Evolutionary conservation across 2,888 invertebrate species (phyloP).

Genomic region (Nebria salina): DNA sequence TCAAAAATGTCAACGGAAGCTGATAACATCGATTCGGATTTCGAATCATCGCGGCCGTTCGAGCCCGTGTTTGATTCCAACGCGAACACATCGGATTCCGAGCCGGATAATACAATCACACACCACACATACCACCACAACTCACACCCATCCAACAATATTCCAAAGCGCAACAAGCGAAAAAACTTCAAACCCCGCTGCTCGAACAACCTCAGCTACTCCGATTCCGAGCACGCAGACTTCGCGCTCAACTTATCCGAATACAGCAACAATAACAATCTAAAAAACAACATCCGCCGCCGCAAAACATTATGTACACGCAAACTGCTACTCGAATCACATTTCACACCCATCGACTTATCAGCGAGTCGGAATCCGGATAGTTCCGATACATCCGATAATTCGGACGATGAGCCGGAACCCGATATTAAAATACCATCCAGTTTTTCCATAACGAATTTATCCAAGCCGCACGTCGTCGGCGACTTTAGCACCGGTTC

Average conservation of each 20-base stretch:
- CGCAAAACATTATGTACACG: conserved; percentile 52
- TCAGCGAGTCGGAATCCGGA: conserved; percentile 55
- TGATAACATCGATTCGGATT: conserved; percentile 54
- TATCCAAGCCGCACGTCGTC: conserved; percentile 60
- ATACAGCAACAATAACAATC: conserved; percentile 57
- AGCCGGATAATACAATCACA: conserved; percentile 59
- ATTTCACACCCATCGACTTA: conserved; percentile 58
- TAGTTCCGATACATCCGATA: conserved; percentile 56
- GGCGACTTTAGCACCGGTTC: conserved; percentile 50
- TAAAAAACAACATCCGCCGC: conserved; percentile 55
- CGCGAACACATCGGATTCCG: conserved; percentile 68
- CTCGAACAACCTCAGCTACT: conserved; percentile 66
- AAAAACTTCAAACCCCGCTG: conserved; percentile 84
- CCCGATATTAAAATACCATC: conserved; percentile 57
- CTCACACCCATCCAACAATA: conserved; percentile 62
- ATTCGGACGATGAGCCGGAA: conserved; percentile 55
- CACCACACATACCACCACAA: conserved; percentile 57
- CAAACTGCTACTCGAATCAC: conserved; percentile 55
- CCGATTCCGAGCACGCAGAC: conserved; percentile 60
- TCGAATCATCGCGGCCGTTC: conserved; percentile 54
- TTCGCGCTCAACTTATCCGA: conserved; percentile 52
- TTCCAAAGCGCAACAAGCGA: conserved; percentile 77
- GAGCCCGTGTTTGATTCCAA: conserved; percentile 58
- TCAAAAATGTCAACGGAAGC: conserved; percentile 59
- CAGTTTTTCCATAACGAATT: conserved; percentile 60